phyloP scores from a whole-genome alignment of 2,888 invertebrate species.

The Cephus sareptanus region DNA sequence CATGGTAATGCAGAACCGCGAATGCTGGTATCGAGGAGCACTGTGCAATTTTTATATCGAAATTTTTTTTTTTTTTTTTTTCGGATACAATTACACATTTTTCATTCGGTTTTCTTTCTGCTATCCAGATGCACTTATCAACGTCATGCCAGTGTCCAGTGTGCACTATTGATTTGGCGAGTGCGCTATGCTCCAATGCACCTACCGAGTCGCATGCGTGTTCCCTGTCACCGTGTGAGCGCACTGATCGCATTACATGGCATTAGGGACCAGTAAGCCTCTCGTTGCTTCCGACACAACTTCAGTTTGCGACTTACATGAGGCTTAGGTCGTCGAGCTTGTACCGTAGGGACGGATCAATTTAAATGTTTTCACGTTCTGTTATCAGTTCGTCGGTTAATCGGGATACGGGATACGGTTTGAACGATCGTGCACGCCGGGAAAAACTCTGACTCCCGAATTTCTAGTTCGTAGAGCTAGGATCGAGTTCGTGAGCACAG shows the following conservation, averaged over 20 bases:
- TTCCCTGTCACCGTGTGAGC: constrained; percentile 24
- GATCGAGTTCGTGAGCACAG: too few species aligned
- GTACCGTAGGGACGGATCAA: neutral
- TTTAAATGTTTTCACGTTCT: neutral
- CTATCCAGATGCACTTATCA: constrained; percentile 35
- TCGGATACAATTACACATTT: neutral
- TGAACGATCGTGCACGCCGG: neutral
- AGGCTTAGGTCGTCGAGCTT: constrained; percentile 8
- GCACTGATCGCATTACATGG: constrained; percentile 64
- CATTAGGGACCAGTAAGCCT: constrained; percentile 62
- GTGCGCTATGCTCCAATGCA: neutral
- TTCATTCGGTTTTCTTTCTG: neutral
- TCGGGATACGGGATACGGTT: neutral
- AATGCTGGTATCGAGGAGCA: neutral
- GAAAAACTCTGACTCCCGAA: too few species aligned
- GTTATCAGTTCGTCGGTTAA: neutral
- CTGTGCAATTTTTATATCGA: neutral
- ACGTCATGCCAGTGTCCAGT: constrained; percentile 39
- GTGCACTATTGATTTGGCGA: constrained; percentile 51
- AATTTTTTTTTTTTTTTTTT: neutral
- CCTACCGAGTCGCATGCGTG: neutral
- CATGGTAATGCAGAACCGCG: neutral
- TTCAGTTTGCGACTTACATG: constrained; percentile 21
- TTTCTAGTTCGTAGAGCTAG: too few species aligned
- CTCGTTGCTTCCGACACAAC: constrained; percentile 37